A percentile compares a stretch with the other conserved stretches of the same genome.
Conservation (phyloP, 2,797 vertebrate species). For the Spondyliosoma cantharus region DNA sequence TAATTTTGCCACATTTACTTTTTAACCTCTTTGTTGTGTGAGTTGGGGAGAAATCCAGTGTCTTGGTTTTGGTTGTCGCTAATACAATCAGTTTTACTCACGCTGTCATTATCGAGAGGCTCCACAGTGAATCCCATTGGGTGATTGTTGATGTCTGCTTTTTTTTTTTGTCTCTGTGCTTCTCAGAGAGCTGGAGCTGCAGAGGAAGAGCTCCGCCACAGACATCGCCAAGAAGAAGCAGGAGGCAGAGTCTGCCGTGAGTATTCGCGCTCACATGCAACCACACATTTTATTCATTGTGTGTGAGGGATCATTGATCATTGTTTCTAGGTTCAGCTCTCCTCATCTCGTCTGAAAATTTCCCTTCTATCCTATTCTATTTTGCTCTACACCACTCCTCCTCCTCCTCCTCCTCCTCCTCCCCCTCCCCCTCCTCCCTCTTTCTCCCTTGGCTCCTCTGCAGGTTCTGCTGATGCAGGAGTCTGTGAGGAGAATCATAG, state of each 20-base stretch:
- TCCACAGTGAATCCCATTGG: conserved; percentile 57
- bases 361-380: conserved; percentile 33
- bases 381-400: conserved; percentile 23
- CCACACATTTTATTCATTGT: conserved; percentile 40
- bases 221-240: conserved; percentile 95
- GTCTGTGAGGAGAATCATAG: conserved; percentile 95
- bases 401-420: conserved; percentile 37
- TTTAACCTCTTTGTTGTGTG: neutral
- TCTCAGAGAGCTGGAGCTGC: conserved; percentile 93
- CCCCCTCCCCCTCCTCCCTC: conserved; percentile 30
- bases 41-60: conserved; percentile 1
- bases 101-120: conserved; percentile 47
- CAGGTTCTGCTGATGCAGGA: conserved; percentile 99
- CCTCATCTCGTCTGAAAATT: conserved; percentile 52
- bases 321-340: conserved; percentile 55
- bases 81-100: conserved; percentile 27
- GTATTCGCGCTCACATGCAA: conserved; percentile 68
- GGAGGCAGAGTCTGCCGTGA: conserved; percentile 96
- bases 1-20: neutral
- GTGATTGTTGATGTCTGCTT: conserved; percentile 61
- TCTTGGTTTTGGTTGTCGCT: conserved; percentile 32
- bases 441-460: conserved; percentile 59
- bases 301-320: conserved; percentile 57
- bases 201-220: conserved; percentile 91
- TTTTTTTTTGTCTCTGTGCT: conserved; percentile 55